Evolutionary conservation across 2,113 vertebrate species (phyloP), one percentile per base, ranked within the genome.

Genomic region (Callopanchax toddi): DNA sequence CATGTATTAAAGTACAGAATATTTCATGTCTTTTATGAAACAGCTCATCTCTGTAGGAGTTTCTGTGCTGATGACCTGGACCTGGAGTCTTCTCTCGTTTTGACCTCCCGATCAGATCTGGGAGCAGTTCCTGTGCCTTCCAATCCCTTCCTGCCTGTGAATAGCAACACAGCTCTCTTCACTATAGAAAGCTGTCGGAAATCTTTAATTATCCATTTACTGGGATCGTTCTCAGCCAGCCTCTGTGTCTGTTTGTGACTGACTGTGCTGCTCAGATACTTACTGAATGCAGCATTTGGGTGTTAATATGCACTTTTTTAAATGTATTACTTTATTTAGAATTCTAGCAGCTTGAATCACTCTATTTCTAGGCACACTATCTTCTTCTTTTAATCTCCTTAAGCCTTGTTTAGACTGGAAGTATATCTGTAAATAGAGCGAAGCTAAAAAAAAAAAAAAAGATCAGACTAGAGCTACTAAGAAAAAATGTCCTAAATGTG

Each of bases 351-450:
- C 32, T 58, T 23, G 34, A 48, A 70, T 63, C 25, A 36, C 15
- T 62, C 79, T 85, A 86, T 85, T 87, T 88, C 16, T 54, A 72
- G 76, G 49, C 29, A 53, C 59, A 67, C 45, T 43, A 79, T 76
- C 72, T 77, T 71, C 59, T 69, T 67, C 65, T 67, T 79, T 82
- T 89, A 91, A 91, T 89, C 87, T 81, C 67, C 77, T 86, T 86
- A 87, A 73, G 72, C 57, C 17, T 67, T 25, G 1, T 82, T 79
- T 79, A 87, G 80, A 86, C 78, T 55, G 71, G 68, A 84, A 79
- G 67, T 62, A 52, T 13, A 50, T 77, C 64, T 59, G 55, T 62
- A 82, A 86, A 89, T 86, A 85, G 78, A 26, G 25, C 40, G 60
- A 68, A 59, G 60, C 40, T 75, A 71, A 66, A 74, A 29, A 48